Evolutionary conservation across 1,140 invertebrate genomes (phyloP).

Genomic region (Bombus waltoni): DNA sequence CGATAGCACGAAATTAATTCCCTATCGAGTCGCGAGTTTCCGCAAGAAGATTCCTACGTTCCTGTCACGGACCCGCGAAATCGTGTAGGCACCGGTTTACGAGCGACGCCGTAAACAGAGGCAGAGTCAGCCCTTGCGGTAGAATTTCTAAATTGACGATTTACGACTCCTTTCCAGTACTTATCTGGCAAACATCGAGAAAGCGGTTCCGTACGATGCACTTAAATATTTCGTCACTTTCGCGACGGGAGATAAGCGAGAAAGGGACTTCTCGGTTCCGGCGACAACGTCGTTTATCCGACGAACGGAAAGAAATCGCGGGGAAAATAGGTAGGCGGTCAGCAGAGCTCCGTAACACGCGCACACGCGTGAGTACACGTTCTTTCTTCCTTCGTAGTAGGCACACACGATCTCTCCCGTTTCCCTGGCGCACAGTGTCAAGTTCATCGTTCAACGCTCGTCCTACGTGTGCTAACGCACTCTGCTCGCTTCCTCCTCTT

Average conservation of each 20-base stretch:
- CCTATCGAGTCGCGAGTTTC: no score
- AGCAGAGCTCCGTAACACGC: conserved; percentile 10
- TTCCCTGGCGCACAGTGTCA: conserved; percentile 60
- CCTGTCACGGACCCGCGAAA: no score
- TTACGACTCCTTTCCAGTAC: neutral
- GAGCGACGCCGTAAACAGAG: no score
- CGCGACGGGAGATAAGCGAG: conserved; percentile 3
- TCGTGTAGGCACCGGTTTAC: no score
- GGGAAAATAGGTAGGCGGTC: conserved; percentile 56
- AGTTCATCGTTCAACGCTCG: conserved; percentile 72
- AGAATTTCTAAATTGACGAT: neutral
- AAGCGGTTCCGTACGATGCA: neutral
- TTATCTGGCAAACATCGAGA: neutral
- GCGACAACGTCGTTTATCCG: conserved; percentile 41
- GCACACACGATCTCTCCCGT: neutral
- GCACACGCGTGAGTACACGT: conserved; percentile 2
- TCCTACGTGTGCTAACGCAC: conserved; percentile 70
- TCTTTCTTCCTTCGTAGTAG: conserved; percentile 5
- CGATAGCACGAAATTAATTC: no score
- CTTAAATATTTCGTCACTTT: conserved; percentile 12
- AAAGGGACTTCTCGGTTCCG: neutral
- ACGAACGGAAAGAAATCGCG: conserved; percentile 33
- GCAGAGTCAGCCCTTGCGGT: no score
- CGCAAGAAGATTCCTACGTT: no score
- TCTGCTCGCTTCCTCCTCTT: conserved; percentile 69